Evolutionary conservation across 2,888 invertebrate genomes (phyloP).

Genomic region (Parnassius glacialis): DNA sequence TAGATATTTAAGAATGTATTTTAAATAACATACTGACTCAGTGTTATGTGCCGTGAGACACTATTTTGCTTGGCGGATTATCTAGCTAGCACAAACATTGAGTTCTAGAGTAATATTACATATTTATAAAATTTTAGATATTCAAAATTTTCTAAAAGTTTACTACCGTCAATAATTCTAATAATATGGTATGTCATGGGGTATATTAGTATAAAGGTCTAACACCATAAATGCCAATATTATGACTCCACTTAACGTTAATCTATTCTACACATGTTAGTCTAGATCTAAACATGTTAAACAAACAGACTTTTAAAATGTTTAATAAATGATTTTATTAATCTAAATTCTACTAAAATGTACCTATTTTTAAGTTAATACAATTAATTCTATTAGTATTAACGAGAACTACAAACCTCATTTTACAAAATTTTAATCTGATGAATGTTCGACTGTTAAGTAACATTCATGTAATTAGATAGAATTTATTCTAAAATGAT

Average conservation of each 20-base stretch:
- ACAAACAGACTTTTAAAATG: slow-evolving; percentile 78
- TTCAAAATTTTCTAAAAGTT: slow-evolving; percentile 59
- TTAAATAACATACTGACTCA: slow-evolving; percentile 31
- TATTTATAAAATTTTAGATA: slow-evolving; percentile 51
- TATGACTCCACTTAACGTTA: slow-evolving; percentile 60
- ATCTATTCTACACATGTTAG: slow-evolving; percentile 79
- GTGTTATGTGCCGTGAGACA: slow-evolving; percentile 71
- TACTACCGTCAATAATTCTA: slow-evolving; percentile 59
- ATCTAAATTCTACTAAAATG: slow-evolving; percentile 70
- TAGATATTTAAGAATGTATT: slow-evolving; percentile 55
- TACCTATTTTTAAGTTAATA: slow-evolving; percentile 72
- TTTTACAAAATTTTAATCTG: slow-evolving; percentile 42
- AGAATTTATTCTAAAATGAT: slow-evolving; percentile 61
- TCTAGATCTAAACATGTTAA: slow-evolving; percentile 80
- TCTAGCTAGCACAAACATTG: slow-evolving; percentile 55
- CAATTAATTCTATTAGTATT: slow-evolving; percentile 74
- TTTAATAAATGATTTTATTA: slow-evolving; percentile 79
- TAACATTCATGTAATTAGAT: slow-evolving; percentile 54
- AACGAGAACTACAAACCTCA: slow-evolving; percentile 59
- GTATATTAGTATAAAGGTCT: slow-evolving; percentile 64
- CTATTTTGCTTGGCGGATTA: slow-evolving; percentile 79
- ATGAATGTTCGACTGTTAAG: slow-evolving; percentile 55
- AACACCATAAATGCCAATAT: slow-evolving; percentile 51
- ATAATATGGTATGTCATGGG: slow-evolving; percentile 57
- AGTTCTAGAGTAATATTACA: slow-evolving; percentile 47